Evolutionary conservation across 2,888 invertebrate genomes (phyloP).

Genomic region (Acleris emargana): DNA sequence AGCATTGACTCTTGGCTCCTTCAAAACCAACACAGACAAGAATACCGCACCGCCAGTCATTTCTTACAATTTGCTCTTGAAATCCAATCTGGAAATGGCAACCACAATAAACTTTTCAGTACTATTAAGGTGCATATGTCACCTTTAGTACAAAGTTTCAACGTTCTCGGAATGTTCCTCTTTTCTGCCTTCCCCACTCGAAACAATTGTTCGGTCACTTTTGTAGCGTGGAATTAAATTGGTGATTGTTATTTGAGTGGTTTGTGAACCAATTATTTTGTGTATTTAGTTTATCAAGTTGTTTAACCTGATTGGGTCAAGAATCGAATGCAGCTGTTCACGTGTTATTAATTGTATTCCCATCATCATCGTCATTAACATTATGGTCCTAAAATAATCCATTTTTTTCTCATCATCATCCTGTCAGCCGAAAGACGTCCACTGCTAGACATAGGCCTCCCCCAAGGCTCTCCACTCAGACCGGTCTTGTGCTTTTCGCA

Average conservation of each 20-base stretch:
- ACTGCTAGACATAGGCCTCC: too few relatives aligned
- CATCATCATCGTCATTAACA: neutral
- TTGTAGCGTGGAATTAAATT: constrained; percentile 17
- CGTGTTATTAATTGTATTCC: neutral
- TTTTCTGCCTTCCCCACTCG: constrained; percentile 30
- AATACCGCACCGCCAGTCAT: constrained; percentile 12
- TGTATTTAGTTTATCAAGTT: too few relatives aligned
- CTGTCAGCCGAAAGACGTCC: too few relatives aligned
- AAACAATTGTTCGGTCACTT: constrained; percentile 33
- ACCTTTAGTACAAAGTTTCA: constrained; percentile 53
- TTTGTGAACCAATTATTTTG: too few relatives aligned
- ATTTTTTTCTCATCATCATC: too few relatives aligned
- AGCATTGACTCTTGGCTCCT: constrained; percentile 34
- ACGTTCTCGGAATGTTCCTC: constrained; percentile 40
- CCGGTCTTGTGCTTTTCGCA: too few relatives aligned
- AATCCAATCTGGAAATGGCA: constrained; percentile 47
- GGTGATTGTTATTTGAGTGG: neutral
- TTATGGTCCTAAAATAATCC: too few relatives aligned
- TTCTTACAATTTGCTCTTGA: constrained; percentile 18
- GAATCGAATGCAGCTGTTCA: too few relatives aligned
- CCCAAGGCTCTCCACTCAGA: too few relatives aligned
- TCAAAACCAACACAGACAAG: constrained; percentile 30
- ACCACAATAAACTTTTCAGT: constrained; percentile 47
- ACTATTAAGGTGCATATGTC: constrained; percentile 54
- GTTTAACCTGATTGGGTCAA: too few relatives aligned